phyloP scores from a whole-genome alignment of 2,888 invertebrate species.

The Stenoptilia bipunctidactyla region DNA sequence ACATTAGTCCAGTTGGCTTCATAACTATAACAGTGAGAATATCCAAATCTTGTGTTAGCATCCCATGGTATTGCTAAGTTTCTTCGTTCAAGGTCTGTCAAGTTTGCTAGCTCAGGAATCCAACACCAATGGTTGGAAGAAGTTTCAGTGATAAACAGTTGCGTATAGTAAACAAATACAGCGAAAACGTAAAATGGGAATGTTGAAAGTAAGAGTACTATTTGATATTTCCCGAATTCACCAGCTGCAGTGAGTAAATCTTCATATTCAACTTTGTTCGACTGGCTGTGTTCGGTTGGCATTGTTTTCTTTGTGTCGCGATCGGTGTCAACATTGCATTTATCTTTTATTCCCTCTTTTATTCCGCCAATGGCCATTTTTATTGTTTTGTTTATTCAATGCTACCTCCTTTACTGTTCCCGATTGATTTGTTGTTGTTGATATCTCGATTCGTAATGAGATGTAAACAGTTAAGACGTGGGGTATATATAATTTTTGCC shows the following conservation, averaged over 20 bases:
- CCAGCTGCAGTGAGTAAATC: conserved; percentile 35
- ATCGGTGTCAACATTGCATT: no score
- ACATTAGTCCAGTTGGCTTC: conserved; percentile 39
- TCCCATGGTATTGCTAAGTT: conserved; percentile 33
- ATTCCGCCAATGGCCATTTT: no score
- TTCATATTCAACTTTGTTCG: conserved; percentile 35
- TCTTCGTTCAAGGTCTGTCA: conserved; percentile 32
- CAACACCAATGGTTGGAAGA: conserved; percentile 45
- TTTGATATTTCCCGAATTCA: conserved; percentile 39
- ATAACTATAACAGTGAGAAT: conserved; percentile 37
- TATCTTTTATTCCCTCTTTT: no score
- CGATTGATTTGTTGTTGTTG: no score
- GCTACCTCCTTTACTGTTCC: no score
- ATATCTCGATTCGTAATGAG: no score
- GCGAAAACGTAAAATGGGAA: conserved; percentile 41
- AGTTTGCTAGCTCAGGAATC: conserved; percentile 38
- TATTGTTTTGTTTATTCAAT: no score
- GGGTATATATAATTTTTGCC: no score
- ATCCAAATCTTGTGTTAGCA: conserved; percentile 26
- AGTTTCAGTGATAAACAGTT: conserved; percentile 41
- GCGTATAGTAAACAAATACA: conserved; percentile 34
- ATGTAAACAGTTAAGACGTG: no score
- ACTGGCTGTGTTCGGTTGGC: no score
- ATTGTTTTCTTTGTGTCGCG: no score
- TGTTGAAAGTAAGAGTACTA: conserved; percentile 30